Conservation (phyloP, 2,888 invertebrate species). For the Apodemia zela region DNA sequence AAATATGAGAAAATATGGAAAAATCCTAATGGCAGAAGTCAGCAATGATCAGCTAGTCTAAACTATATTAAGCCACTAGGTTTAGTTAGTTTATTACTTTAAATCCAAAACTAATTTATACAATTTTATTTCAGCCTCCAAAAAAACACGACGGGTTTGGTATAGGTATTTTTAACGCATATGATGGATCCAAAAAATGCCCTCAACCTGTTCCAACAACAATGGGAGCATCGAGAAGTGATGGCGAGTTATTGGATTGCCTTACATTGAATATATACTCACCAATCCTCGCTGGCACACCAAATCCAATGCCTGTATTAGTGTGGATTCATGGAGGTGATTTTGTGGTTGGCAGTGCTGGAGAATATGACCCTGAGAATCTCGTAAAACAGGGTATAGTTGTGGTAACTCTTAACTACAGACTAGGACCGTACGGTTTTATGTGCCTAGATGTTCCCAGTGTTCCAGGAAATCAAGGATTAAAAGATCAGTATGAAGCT, state of each 20-base stretch:
- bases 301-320: constrained; percentile 60
- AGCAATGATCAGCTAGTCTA: too few relatives aligned
- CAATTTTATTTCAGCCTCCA: constrained; percentile 47
- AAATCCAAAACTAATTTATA: neutral
- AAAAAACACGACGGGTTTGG: constrained; percentile 46
- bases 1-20: too few relatives aligned
- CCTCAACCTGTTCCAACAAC: constrained; percentile 46
- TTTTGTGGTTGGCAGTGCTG: constrained; percentile 51
- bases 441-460: constrained; percentile 61
- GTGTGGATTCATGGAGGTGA: constrained; percentile 69
- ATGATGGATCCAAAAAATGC: constrained; percentile 54
- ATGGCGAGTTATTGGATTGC: constrained; percentile 74
- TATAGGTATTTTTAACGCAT: constrained; percentile 55
- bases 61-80: too few relatives aligned
- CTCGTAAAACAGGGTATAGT: constrained; percentile 59
- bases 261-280: constrained; percentile 82
- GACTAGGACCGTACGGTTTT: constrained; percentile 69
- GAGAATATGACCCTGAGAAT: constrained; percentile 48
- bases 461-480: constrained; percentile 65
- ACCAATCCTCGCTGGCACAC: constrained; percentile 52
- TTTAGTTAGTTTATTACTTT: too few relatives aligned
- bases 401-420: constrained; percentile 65
- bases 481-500: constrained; percentile 65
- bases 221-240: constrained; percentile 35
- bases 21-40: too few relatives aligned